Evolutionary conservation across 2,888 invertebrate species (phyloP).

Genomic region (Dusona sp.): DNA sequence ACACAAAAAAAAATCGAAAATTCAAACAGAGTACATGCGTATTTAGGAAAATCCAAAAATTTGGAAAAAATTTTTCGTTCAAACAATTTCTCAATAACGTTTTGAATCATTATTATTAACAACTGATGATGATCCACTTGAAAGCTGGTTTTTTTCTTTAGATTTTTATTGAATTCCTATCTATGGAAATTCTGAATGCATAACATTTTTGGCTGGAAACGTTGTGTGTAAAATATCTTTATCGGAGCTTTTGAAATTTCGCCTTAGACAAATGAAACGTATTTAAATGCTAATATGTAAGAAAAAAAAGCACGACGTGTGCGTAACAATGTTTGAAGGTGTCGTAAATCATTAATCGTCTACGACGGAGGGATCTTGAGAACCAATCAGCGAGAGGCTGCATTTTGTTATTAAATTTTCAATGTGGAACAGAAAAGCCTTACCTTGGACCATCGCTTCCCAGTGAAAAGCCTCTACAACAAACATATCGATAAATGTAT

Average conservation of each 20-base stretch:
- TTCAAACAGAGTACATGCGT: no score
- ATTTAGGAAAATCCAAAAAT: no score
- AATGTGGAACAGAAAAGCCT: conserved; percentile 76
- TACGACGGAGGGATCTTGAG: conserved; percentile 76
- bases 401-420: conserved; percentile 18
- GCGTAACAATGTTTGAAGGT: neutral
- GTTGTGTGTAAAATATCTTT: neutral
- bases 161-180: neutral
- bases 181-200: no score
- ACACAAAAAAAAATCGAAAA: no score
- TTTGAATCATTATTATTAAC: neutral
- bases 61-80: no score
- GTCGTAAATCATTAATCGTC: conserved; percentile 64
- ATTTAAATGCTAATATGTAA: conserved; percentile 13
- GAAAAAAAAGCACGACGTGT: conserved; percentile 12
- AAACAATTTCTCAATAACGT: no score
- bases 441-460: conserved; percentile 89
- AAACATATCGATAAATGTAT: conserved; percentile 82
- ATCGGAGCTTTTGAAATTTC: no score
- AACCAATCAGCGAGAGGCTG: conserved; percentile 72
- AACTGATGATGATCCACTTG: neutral
- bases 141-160: neutral
- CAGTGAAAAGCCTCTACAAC: conserved; percentile 88
- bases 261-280: neutral
- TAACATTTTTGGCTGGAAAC: neutral